Percentiles rank a stretch among this genome's conserved stretches.
Conservation (phyloP, 2,113 vertebrate genomes). For the Leptocoma aspasia region DNA sequence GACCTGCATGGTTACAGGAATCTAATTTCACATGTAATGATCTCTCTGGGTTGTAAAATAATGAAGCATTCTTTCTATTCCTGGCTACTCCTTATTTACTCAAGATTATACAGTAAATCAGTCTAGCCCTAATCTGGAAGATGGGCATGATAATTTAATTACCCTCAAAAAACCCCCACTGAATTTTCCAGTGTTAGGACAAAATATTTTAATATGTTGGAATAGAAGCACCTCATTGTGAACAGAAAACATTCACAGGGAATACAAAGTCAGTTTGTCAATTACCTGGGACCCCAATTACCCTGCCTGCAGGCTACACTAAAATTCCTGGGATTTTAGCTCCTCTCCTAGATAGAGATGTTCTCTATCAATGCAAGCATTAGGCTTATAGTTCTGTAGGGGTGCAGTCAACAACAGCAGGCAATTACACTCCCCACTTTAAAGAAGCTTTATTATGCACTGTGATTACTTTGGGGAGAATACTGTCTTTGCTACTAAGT, state of each 20-base stretch:
- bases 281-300: background rate
- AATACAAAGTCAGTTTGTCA: background rate
- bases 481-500: background rate
- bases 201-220: background rate
- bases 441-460: background rate
- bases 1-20: slow-evolving; percentile 2
- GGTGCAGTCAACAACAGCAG: background rate
- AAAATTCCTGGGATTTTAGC: background rate
- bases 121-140: slow-evolving; percentile 17
- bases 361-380: background rate
- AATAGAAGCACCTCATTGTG: background rate
- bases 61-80: slow-evolving; percentile 42
- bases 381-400: background rate
- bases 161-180: background rate
- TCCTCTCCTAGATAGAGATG: background rate
- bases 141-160: slow-evolving; percentile 40
- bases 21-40: slow-evolving; percentile 40
- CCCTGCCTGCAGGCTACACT: background rate
- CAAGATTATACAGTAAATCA: background rate
- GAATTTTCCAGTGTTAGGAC: background rate
- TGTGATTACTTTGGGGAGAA: background rate
- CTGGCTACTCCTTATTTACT: background rate
- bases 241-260: background rate
- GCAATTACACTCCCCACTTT: background rate
- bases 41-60: slow-evolving; percentile 36